phyloP scores from a whole-genome alignment of 2,888 invertebrate genomes.

The Auanema freiburgensis region DNA sequence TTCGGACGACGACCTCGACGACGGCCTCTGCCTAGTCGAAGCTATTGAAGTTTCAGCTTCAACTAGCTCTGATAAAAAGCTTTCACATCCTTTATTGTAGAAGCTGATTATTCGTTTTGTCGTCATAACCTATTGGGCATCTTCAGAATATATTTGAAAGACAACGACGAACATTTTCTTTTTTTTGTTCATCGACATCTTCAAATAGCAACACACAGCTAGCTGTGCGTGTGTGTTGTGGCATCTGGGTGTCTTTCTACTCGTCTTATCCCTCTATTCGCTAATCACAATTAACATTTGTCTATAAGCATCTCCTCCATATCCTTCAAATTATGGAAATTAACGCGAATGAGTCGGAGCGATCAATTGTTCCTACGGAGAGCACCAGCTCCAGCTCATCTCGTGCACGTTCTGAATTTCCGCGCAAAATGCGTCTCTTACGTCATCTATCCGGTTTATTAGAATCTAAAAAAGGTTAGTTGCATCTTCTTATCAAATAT shows the following conservation, averaged over 20 bases:
- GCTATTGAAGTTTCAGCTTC: conserved; percentile 3
- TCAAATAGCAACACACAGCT: background rate
- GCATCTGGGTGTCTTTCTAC: background rate
- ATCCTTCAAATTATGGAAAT: background rate
- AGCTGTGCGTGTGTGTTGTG: background rate
- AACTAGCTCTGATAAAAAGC: background rate
- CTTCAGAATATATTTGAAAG: conserved; percentile 1
- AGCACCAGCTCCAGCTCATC: background rate
- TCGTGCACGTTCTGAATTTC: background rate
- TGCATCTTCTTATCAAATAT: background rate
- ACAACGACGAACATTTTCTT: background rate
- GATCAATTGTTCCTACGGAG: background rate
- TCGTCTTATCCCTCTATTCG: background rate
- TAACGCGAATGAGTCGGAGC: background rate
- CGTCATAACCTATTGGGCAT: background rate
- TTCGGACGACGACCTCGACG: conserved; percentile 1
- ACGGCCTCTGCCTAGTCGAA: background rate
- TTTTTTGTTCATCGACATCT: background rate
- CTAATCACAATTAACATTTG: background rate
- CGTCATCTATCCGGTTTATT: conserved; percentile 36
- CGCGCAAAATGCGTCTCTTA: conserved; percentile 32
- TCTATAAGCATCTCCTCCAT: background rate
- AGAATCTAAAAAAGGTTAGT: conserved; percentile 36
- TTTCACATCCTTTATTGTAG: background rate
- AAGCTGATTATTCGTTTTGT: conserved; percentile 5